Base-by-base conservation (phyloP, 2,888 invertebrate genomes). In the Criorhina ranunculi region DNA sequence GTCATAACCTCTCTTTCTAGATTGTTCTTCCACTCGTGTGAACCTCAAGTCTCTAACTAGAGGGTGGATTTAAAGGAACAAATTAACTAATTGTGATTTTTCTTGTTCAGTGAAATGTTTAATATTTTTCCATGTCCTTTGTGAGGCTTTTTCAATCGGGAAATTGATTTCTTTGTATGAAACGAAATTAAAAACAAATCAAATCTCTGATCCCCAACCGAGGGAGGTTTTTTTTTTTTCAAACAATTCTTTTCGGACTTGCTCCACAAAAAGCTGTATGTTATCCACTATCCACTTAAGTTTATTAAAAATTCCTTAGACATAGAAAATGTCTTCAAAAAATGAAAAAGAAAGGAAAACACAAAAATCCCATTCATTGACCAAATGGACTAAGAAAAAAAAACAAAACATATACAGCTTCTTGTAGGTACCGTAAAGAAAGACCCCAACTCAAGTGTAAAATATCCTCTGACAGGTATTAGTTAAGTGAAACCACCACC, bases 381-480 rank as follows among this genome's bases (percentile, higher is more conserved):
- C 69, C 42, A 33, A 42, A 29, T 31, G n/a, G 46, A 33, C 33
- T 9, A 11, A 46, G 7, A 9, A 17, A 0, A 46, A 8, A 15
- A 29, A 0, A 42, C n/a, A 0, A 29, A 42, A 24, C 29, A 37
- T 24, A 24, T 24, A 35, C 0, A 17, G 19, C 12, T 24, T 11
- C 17, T 5, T 1, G 49, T n/a, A 6, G 17, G 17, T 31, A 12
- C 9, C 29, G n/a, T n/a, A 24, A 42, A 17, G 42, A n/a, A 37
- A 24, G 42, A 17, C 44, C 62, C 35, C 62, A 37, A 35, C 57
- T 40, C 53, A 40, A 75, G 76, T 35, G 66, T n/a, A 66, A 75
- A 75, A 57, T 67, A 67, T 76, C 67, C 31, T 42, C 59, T 59
- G 76, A 76, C 76, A 76, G 76, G 76, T 67, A 76, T 76, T 67